Base-by-base conservation (phyloP, 2,888 invertebrate genomes). In the Bugulina stolonifera region DNA sequence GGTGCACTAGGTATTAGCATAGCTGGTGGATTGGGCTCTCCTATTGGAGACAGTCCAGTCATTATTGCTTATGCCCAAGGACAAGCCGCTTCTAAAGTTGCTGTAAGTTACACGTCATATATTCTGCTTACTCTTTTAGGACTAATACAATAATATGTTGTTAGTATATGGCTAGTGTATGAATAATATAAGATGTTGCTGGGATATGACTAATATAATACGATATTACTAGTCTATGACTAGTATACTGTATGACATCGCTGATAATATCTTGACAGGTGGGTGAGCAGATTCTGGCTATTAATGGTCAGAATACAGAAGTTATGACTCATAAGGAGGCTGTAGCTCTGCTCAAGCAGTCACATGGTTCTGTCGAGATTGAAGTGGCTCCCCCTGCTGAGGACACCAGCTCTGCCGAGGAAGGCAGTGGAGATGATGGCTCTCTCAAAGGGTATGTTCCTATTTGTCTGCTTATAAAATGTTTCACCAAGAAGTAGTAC, bases 241-340 rank as follows among this genome's bases (percentile, higher is more conserved):
- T n/a, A n/a, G n/a, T n/a, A n/a, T n/a, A n/a, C n/a, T n/a, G n/a
- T n/a, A n/a, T n/a, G n/a, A n/a, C n/a, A n/a, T n/a, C n/a, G n/a
- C n/a, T n/a, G n/a, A n/a, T n/a, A n/a, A n/a, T n/a, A n/a, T n/a
- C n/a, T n/a, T n/a, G n/a, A 43, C 43, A 73, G 73, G 58, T 73
- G 27, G 73, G 73, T 18, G 73, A 73, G 32, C 22, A 32, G 35
- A 52, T 73, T 18, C 29, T 73, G n/a, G 22, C 43, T 77, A 78
- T 86, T 35, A 85, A 86, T 74, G 83, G 82, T 43, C 75, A 78
- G 23, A 78, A 78, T 18, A 83, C 84, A 0, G 82, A 82, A 54
- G 82, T 81, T 10, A 77, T 84, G 78, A 78, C 79, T 1, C 85
- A 85, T 76, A 79, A 80, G 43, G 82, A 85, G 73, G 85, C 84